phyloP scores from a whole-genome alignment of 2,113 vertebrate genomes.

The Elanus axillaris region DNA sequence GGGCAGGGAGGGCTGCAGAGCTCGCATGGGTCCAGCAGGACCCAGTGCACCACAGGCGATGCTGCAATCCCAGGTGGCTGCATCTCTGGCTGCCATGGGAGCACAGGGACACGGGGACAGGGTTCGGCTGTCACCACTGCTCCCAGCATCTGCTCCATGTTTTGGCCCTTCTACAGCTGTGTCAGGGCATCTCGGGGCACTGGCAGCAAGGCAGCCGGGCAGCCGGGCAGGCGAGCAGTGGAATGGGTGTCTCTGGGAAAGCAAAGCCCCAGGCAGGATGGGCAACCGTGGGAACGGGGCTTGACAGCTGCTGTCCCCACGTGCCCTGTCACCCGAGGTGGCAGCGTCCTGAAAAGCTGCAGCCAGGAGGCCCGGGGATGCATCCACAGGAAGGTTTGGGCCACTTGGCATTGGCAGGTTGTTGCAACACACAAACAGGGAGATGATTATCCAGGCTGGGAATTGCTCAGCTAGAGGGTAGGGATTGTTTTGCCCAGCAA shows the following conservation, averaged over 20 bases:
- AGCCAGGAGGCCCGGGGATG: not conserved
- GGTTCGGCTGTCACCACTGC: not conserved
- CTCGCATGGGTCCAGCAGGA: not conserved
- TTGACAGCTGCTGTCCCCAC: not conserved
- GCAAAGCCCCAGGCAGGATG: not conserved
- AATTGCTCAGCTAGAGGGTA: not conserved
- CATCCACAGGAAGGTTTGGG: not conserved
- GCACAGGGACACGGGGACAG: not conserved
- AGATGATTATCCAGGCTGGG: not conserved
- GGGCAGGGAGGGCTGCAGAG: not conserved
- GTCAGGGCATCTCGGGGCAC: not conserved
- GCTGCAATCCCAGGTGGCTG: not conserved
- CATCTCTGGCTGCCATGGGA: not conserved
- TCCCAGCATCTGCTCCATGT: not conserved
- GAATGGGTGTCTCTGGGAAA: not conserved
- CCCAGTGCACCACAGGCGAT: fast-evolving
- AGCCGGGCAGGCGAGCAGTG: not conserved
- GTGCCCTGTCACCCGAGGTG: not conserved
- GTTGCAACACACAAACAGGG: fast-evolving
- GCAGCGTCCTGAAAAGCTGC: not conserved
- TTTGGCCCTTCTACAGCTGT: not conserved
- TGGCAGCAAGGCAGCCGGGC: fast-evolving
- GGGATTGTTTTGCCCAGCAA: not conserved
- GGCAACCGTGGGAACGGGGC: not conserved
- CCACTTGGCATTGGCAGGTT: not conserved